A percentile compares a stretch with the other conserved stretches of the same genome.
phyloP scores from a whole-genome alignment of 2,797 vertebrate genomes.

The Rhinichthys osculus region DNA sequence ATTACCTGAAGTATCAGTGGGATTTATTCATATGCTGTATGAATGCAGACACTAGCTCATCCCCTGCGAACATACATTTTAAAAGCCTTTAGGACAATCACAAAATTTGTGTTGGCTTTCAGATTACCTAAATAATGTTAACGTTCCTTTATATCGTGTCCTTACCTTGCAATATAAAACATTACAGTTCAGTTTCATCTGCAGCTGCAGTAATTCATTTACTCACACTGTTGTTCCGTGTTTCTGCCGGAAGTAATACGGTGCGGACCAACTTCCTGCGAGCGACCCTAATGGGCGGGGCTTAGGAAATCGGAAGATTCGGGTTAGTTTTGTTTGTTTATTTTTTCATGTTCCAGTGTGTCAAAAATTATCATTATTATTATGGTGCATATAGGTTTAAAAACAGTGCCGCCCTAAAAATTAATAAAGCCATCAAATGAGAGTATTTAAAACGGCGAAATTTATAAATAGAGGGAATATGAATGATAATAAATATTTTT shows the following conservation, averaged over 20 bases:
- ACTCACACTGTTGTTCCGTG: conserved; percentile 13
- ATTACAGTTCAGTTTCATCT: not conserved
- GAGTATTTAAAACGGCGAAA: not conserved
- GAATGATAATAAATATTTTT: not conserved
- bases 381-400: not conserved
- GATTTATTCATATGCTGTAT: not conserved
- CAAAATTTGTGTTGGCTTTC: too few relatives aligned
- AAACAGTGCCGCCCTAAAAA: not conserved
- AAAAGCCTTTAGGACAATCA: not conserved
- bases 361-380: not conserved
- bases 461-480: not conserved
- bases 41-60: not conserved
- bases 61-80: not conserved
- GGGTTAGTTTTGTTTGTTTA: not conserved
- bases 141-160: not conserved
- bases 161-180: not conserved
- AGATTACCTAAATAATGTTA: not conserved
- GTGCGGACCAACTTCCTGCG: conserved; percentile 29
- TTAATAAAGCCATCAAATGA: not conserved
- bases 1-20: not conserved
- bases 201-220: not conserved
- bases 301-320: not conserved
- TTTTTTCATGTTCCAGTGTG: not conserved
- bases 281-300: not conserved
- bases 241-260: not conserved